These are phyloP conservation scores for Melieria picta DNA, from an alignment of 2,888 invertebrate species.

Conservation along the genomic window DNA sequence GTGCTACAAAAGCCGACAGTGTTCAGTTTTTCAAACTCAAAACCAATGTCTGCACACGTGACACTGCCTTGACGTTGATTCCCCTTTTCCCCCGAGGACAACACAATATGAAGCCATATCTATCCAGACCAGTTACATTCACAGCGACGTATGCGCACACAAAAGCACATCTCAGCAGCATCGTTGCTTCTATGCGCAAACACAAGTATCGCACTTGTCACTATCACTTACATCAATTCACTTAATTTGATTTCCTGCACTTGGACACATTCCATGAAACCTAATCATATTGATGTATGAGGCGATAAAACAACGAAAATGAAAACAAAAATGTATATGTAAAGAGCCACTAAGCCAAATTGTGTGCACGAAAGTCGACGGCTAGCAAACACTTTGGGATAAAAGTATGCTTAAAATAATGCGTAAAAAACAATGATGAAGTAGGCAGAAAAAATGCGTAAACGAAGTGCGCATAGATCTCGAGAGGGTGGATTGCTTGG, in stretches of 20 bases:
- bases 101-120: too few species aligned
- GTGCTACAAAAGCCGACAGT: too few species aligned
- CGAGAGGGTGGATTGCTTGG: background rate
- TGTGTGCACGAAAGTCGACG: slow-evolving; percentile 26
- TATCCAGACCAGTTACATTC: too few species aligned
- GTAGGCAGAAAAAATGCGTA: slow-evolving; percentile 17
- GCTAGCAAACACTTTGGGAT: slow-evolving; percentile 12
- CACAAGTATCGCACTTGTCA: slow-evolving; percentile 54
- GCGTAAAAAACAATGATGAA: slow-evolving; percentile 25
- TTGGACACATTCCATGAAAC: slow-evolving; percentile 53
- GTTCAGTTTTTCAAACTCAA: too few species aligned
- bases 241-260: slow-evolving; percentile 62
- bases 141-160: too few species aligned
- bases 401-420: slow-evolving; percentile 14
- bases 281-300: slow-evolving; percentile 54
- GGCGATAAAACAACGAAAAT: slow-evolving; percentile 31
- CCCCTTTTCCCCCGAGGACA: too few species aligned
- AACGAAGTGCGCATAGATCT: background rate
- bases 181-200: too few species aligned
- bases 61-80: too few species aligned
- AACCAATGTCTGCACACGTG: too few species aligned
- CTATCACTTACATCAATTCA: slow-evolving; percentile 62
- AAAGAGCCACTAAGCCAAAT: slow-evolving; percentile 11
- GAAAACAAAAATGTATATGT: background rate
- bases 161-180: too few species aligned